These are phyloP conservation scores for Sprattus sprattus DNA, from an alignment of 2,113 vertebrate genomes.

Conservation along the genomic window DNA sequence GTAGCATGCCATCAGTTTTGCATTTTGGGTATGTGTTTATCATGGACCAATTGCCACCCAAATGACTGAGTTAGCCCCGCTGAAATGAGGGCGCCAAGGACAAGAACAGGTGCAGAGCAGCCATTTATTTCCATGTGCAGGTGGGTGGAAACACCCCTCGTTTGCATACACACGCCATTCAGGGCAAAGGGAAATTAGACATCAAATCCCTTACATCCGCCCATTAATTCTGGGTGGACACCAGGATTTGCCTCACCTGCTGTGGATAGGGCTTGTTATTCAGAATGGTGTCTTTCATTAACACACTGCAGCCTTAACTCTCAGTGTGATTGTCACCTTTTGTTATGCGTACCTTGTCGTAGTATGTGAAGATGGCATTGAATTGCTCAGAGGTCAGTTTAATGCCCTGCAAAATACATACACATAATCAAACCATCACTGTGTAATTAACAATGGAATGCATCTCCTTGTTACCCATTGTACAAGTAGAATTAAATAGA, in stretches of 20 bases:
- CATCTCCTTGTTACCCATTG: background rate
- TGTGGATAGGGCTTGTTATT: background rate
- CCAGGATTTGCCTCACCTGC: background rate
- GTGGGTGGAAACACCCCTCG: slow-evolving; percentile 25
- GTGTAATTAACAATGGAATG: background rate
- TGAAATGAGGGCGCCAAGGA: slow-evolving; percentile 40
- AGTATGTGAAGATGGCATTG: slow-evolving; percentile 90
- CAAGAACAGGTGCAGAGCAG: slow-evolving; percentile 50
- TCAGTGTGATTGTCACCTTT: background rate
- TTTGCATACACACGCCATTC: slow-evolving; percentile 56
- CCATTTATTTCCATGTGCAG: slow-evolving; percentile 54
- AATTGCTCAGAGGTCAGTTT: slow-evolving; percentile 90
- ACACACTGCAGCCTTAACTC: background rate
- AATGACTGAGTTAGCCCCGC: slow-evolving; percentile 23
- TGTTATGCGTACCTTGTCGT: slow-evolving; percentile 84
- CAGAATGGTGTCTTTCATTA: background rate
- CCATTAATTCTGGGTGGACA: background rate
- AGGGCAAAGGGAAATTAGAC: slow-evolving; percentile 37
- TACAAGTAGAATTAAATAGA: too few relatives aligned
- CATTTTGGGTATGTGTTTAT: background rate
- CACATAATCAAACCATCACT: background rate
- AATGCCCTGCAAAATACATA: slow-evolving; percentile 76
- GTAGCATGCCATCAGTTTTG: background rate
- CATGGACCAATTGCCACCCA: slow-evolving; percentile 46
- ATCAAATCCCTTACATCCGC: slow-evolving; percentile 30